Conservation (phyloP, 2,113 vertebrate genomes). For the Microtus oregoni region DNA sequence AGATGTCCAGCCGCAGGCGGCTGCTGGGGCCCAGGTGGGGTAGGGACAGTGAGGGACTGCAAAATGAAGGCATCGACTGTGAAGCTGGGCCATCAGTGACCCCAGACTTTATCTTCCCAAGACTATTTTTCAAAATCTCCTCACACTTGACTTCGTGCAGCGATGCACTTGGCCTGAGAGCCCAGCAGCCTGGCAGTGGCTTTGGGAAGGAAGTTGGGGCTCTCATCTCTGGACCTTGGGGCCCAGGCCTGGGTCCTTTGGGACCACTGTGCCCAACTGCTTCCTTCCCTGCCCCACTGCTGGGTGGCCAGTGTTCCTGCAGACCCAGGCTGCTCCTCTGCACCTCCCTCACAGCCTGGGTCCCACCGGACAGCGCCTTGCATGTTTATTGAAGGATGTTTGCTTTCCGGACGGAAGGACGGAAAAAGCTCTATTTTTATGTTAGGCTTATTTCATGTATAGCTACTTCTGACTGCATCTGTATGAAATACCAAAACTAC, state of each 20-base stretch:
- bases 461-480: constrained; percentile 83
- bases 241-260: constrained; percentile 27
- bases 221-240: constrained; percentile 29
- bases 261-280: constrained; percentile 1
- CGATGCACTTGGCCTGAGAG: constrained; percentile 11
- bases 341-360: constrained; percentile 25
- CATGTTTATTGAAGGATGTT: constrained; percentile 84
- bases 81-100: constrained; percentile 21
- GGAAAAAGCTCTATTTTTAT: constrained; percentile 82
- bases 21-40: constrained; percentile 57
- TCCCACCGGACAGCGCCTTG: constrained; percentile 73
- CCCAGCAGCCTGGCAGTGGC: background rate
- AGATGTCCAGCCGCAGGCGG: constrained; percentile 73
- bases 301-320: background rate
- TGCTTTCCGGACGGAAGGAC: constrained; percentile 79
- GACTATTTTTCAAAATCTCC: constrained; percentile 55
- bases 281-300: background rate
- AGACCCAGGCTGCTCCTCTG: constrained; percentile 17
- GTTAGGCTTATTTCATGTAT: constrained; percentile 82
- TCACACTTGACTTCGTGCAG: constrained; percentile 40
- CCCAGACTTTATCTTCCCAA: constrained; percentile 48
- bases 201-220: background rate
- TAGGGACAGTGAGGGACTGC: background rate
- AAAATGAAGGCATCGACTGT: constrained; percentile 7
- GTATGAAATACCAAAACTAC: constrained; percentile 82